Conservation (phyloP, 2,888 invertebrate genomes). For the Nematopogon swammerdamellus region DNA sequence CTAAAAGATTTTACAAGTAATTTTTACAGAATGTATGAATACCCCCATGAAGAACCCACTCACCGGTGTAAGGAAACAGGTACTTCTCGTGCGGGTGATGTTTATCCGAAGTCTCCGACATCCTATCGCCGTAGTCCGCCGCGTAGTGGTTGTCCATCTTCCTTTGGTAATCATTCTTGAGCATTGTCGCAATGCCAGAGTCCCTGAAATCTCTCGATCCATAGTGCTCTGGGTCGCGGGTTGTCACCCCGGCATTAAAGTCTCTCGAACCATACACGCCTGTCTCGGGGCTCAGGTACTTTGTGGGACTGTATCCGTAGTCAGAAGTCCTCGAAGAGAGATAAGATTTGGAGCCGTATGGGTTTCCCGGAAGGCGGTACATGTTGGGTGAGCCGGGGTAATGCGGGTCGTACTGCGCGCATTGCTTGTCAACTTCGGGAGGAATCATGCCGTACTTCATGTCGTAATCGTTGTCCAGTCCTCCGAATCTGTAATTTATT, state of each 20-base stretch:
- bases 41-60: too few species aligned
- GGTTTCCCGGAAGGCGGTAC: slow-evolving; percentile 44
- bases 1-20: too few species aligned
- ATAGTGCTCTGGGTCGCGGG: slow-evolving; percentile 41
- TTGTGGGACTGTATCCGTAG: slow-evolving; percentile 48
- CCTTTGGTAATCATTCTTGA: slow-evolving; percentile 52
- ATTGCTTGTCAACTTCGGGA: slow-evolving; percentile 41
- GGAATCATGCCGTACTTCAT: slow-evolving; percentile 42
- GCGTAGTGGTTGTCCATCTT: slow-evolving; percentile 45
- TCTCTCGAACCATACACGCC: slow-evolving; percentile 41
- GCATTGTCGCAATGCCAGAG: slow-evolving; percentile 46
- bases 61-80: slow-evolving; percentile 78
- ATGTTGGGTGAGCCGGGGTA: slow-evolving; percentile 49
- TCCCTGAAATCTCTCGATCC: slow-evolving; percentile 43
- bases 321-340: slow-evolving; percentile 41
- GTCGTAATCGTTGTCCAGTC: slow-evolving; percentile 35
- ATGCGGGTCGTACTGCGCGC: slow-evolving; percentile 39
- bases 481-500: slow-evolving; percentile 33
- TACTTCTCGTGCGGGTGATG: slow-evolving; percentile 75
- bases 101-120: slow-evolving; percentile 70
- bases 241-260: slow-evolving; percentile 16
- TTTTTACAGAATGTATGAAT: too few species aligned
- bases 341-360: slow-evolving; percentile 49
- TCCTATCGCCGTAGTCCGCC: slow-evolving; percentile 59
- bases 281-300: slow-evolving; percentile 34